Evolutionary conservation across 2,888 invertebrate species (phyloP), one percentile per base, ranked within the genome.

Genomic region (Leistus spinibarbis): DNA sequence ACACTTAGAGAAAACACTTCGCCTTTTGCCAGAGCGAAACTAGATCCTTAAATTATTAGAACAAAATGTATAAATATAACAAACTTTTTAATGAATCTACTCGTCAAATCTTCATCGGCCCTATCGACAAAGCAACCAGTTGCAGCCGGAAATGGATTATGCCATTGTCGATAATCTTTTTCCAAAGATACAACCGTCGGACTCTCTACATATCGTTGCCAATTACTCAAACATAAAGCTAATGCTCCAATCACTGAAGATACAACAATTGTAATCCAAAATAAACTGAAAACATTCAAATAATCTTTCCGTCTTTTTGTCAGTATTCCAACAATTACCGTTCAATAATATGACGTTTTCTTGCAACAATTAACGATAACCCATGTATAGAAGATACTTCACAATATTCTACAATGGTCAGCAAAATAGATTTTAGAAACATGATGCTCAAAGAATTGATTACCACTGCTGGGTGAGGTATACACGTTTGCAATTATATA

Each of bases 181-280:
- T 90, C 88, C 77, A 91, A 81, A 0, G 90, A 89, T 7, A 91
- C 89, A 3, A 91, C 91, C 0, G 90, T 91, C 0, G 91, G 91
- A 80, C 87, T 90, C 62, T 89, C 89, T 62, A 85, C 86, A 83
- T 88, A 91, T 1, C 90, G 82, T 78, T 86, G 86, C 85, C 88
- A 86, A 79, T 90, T 90, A 0, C 88, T 88, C 5, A 86, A 79
- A 0, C 88, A 88, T 0, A 90, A 82, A 62, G 84, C 82, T 3
- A 87, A 79, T 0, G 88, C 87, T 0, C 87, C 87, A 81, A 85
- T 85, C 1, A 85, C 82, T 0, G 89, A 88, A 0, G 83, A 78
- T 0, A 79, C 79, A 0, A 85, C 84, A 0, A 83, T 81, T 0
- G 76, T 72, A 0, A 81, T 76, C 88, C 88, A 88, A 0, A 87